Percentiles rank a stretch among this genome's conserved stretches.
These are phyloP conservation scores for Ranitomeya variabilis DNA, from an alignment of 2,113 vertebrate genomes.

Conservation along the genomic window DNA sequence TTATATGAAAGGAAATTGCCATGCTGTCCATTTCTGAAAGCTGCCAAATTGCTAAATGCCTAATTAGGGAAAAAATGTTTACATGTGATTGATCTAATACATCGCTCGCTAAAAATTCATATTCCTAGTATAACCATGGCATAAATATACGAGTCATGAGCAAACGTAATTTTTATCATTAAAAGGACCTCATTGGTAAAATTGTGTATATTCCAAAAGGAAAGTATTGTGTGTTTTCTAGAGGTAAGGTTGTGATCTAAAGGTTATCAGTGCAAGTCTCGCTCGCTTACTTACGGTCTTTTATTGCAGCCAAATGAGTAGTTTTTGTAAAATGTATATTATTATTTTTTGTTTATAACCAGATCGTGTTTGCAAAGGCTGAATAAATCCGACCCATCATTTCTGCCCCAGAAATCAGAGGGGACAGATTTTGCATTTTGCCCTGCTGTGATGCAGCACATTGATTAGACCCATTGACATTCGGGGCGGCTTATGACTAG, in stretches of 20 bases:
- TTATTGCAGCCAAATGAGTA: not conserved
- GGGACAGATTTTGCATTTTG: too few relatives aligned
- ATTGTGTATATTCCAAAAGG: not conserved
- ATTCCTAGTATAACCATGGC: not conserved
- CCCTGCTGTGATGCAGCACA: too few relatives aligned
- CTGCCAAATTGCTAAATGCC: slow-evolving; percentile 56
- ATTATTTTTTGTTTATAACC: not conserved
- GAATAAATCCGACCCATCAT: too few relatives aligned
- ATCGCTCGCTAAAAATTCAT: not conserved
- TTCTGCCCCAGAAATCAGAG: too few relatives aligned
- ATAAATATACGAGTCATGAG: not conserved
- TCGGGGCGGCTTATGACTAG: too few relatives aligned
- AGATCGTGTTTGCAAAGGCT: not conserved
- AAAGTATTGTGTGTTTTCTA: not conserved
- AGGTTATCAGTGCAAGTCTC: not conserved
- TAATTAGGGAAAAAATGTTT: slow-evolving; percentile 50
- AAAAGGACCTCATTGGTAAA: not conserved
- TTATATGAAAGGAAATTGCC: slow-evolving; percentile 56
- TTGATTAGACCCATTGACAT: too few relatives aligned
- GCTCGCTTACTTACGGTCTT: not conserved
- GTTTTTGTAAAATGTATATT: not conserved
- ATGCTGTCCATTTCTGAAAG: slow-evolving; percentile 49
- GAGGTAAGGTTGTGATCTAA: not conserved
- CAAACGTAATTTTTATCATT: not conserved
- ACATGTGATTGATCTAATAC: slow-evolving; percentile 37